Evolutionary conservation across 1,140 invertebrate genomes (phyloP).

Genomic region (Lethocerus indicus): DNA sequence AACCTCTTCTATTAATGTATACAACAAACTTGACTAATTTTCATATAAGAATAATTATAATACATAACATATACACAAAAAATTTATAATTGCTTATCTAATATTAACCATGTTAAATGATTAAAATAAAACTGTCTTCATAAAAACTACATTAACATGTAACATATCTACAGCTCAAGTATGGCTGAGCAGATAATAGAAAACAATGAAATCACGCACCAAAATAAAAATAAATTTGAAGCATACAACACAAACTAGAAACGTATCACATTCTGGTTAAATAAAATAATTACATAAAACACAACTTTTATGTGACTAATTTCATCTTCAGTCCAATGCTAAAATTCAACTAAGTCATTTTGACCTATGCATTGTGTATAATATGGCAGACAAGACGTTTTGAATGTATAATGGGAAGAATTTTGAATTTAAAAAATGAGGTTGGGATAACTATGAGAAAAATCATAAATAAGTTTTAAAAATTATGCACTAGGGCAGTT

Average conservation of each 20-base stretch:
- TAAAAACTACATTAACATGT: no score
- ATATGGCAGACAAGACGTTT: no score
- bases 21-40: no score
- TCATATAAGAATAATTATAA: no score
- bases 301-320: constrained; percentile 15
- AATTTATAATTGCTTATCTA: constrained; percentile 10
- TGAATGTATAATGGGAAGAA: no score
- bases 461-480: no score
- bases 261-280: constrained; percentile 19
- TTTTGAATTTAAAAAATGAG: no score
- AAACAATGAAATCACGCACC: constrained; percentile 15
- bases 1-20: no score
- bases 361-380: no score
- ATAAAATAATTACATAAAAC: constrained; percentile 18
- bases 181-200: constrained; percentile 14
- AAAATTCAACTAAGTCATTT: constrained; percentile 9
- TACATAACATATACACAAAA: no score
- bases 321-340: constrained; percentile 14
- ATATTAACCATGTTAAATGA: constrained; percentile 14
- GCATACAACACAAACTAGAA: constrained; percentile 17
- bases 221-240: constrained; percentile 17
- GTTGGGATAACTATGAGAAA: no score
- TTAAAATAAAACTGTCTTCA: constrained; percentile 14
- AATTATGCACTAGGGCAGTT: no score
- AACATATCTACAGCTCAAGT: constrained; percentile 16